Base-by-base conservation (phyloP, 2,888 invertebrate genomes). In the Lamellibrachia satsuma region DNA sequence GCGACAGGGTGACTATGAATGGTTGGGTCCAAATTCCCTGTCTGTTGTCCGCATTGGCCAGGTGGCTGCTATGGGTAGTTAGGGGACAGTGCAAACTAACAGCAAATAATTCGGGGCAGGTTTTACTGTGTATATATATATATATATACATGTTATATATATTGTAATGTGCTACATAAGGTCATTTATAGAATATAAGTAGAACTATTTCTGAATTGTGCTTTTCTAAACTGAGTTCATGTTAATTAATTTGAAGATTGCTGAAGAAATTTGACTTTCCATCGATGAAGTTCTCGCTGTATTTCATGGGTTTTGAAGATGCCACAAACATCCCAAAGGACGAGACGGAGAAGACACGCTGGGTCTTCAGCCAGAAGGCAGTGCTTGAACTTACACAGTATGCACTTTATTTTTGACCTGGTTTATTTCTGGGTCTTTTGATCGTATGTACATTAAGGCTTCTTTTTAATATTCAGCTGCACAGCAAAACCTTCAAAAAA, bases 331-430 rank as follows among this genome's bases (percentile, higher is more conserved):
- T 98, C 15, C 98, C 98, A 0, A 97, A 97, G 1, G 98, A 98
- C 95, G 97, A 97, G 90, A 97, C 97, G 3, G 98, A 98, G 91
- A 97, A 98, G 92, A 97, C 97, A 0, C 97, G 97, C 92, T 99
- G 98, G 98, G 97, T 98, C 0, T 97, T 98, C 96, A 97, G 97
- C 0, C 97, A 98, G 94, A 98, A 98, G 96, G 99, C 98, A 3
- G 98, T 98, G 0, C 96, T 99, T 94, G 99, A 99, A 96, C 97
- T 99, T 90, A 99, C 99, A 8, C 98, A 99, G 99, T 99, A 97
- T 97, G 98, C 94, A 52, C 39, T 15, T 39, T 39, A 11, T n/a
- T 22, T 15, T n/a, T 75, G 3, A 60, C 11, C 3, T 60, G 22
- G 60, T 90, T 52, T 90, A 52, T 90, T 39, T 90, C 51, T 90